Percentiles rank a stretch among this genome's conserved stretches.
Conservation (phyloP, 2,113 vertebrate species). For the Neolamprologus tretocephalus region DNA sequence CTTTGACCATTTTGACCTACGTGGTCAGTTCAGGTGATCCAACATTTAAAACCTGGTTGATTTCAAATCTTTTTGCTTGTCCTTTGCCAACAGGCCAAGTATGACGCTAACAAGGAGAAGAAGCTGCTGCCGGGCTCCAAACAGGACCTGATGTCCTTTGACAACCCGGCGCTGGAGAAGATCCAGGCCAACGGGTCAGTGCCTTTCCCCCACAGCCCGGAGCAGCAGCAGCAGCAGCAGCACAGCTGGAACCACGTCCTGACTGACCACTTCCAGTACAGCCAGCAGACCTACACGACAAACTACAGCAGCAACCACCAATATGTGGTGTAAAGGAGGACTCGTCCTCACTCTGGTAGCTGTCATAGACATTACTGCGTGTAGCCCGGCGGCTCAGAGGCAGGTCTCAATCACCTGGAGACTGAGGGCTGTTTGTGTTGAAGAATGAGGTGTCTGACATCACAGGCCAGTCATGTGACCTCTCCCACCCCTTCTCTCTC, state of each 20-base stretch:
- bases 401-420: background rate
- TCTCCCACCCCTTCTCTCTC: constrained; percentile 5
- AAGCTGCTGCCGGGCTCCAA: constrained; percentile 80
- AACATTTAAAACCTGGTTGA: background rate
- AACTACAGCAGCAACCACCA: constrained; percentile 72
- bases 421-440: constrained; percentile 23
- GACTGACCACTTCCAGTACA: constrained; percentile 88
- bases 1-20: background rate
- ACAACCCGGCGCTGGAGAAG: constrained; percentile 69
- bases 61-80: background rate
- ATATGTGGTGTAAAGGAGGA: constrained; percentile 80
- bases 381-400: background rate
- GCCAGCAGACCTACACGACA: constrained; percentile 75
- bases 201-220: constrained; percentile 70
- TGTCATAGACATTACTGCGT: constrained; percentile 38
- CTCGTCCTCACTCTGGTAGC: background rate
- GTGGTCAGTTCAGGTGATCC: background rate
- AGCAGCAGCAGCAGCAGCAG: constrained; percentile 72
- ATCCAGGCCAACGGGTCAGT: constrained; percentile 77
- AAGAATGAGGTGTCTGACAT: background rate
- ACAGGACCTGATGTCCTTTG: constrained; percentile 75
- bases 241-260: constrained; percentile 75
- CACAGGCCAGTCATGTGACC: background rate
- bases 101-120: constrained; percentile 84
- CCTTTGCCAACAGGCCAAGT: constrained; percentile 73